A percentile compares a stretch with the other conserved stretches of the same genome.
Conservation (phyloP, 2,797 vertebrate species). For the Dendrocincla tyrannina region DNA sequence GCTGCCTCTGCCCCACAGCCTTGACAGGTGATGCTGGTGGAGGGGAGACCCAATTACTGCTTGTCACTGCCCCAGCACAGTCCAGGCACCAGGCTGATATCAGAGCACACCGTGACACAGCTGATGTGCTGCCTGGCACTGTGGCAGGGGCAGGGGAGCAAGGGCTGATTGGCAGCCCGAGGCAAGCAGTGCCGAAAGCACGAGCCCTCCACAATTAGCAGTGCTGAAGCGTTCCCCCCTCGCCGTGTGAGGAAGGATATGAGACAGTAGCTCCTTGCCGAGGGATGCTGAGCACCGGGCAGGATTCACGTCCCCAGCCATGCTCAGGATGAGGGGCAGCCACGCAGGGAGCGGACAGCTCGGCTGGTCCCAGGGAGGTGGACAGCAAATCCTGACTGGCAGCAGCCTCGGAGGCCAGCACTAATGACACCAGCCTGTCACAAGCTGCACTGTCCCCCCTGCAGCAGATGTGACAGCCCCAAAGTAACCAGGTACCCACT, state of each 20-base stretch:
- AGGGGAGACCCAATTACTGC: not conserved
- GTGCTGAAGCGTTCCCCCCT: fast-evolving
- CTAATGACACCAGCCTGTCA: conserved; percentile 37
- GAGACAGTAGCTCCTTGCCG: not conserved
- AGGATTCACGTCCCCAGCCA: not conserved
- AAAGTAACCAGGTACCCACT: not conserved
- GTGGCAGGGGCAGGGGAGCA: not conserved
- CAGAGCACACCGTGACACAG: not conserved
- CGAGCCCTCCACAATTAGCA: not conserved
- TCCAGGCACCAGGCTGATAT: not conserved
- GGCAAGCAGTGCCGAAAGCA: not conserved
- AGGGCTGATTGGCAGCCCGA: not conserved
- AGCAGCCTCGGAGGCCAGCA: not conserved
- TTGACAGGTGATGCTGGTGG: not conserved
- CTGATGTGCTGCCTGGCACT: fast-evolving
- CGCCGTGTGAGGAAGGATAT: fast-evolving
- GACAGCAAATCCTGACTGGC: not conserved
- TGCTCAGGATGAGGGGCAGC: not conserved
- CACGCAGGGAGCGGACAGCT: not conserved
- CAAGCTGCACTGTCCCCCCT: not conserved
- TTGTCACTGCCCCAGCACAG: not conserved
- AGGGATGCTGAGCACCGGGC: not conserved
- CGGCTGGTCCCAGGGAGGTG: not conserved
- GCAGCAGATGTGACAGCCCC: conserved; percentile 44
- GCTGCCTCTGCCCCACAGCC: not conserved